These are phyloP conservation scores for Amblyraja radiata DNA, from an alignment of 2,797 vertebrate genomes.

Conservation along the genomic window DNA sequence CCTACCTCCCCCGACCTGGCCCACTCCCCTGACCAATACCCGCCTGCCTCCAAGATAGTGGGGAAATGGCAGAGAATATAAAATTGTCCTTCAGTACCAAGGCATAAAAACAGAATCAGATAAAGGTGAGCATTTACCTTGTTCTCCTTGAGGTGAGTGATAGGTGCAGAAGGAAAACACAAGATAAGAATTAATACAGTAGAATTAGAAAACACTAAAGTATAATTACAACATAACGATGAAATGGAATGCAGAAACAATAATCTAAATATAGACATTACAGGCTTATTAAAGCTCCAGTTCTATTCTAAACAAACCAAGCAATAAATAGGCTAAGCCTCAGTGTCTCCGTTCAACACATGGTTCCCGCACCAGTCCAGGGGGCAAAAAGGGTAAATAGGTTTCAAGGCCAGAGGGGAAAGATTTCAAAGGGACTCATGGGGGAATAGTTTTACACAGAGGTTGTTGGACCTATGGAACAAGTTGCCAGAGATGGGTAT, in stretches of 20 bases:
- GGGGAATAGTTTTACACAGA: too few species aligned
- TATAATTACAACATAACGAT: too few species aligned
- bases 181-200: constrained; percentile 43
- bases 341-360: neutral
- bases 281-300: neutral
- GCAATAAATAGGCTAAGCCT: neutral
- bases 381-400: too few species aligned
- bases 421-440: too few species aligned
- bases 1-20: too few species aligned
- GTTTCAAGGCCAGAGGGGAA: too few species aligned
- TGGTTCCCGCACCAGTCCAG: too few species aligned
- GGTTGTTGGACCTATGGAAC: too few species aligned
- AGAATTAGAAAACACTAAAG: neutral
- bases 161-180: constrained; percentile 61
- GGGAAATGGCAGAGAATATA: neutral
- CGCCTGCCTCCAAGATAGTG: neutral
- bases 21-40: neutral
- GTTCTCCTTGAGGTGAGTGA: constrained; percentile 80
- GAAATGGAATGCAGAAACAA: constrained; percentile 39
- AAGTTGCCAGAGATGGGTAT: too few species aligned
- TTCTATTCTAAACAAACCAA: neutral
- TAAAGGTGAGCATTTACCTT: constrained; percentile 70
- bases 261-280: neutral
- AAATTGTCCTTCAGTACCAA: neutral
- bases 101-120: constrained; percentile 36